These are phyloP conservation scores for Cataglyphis rosenhaueri DNA, from an alignment of 2,888 invertebrate genomes.

Conservation along the genomic window DNA sequence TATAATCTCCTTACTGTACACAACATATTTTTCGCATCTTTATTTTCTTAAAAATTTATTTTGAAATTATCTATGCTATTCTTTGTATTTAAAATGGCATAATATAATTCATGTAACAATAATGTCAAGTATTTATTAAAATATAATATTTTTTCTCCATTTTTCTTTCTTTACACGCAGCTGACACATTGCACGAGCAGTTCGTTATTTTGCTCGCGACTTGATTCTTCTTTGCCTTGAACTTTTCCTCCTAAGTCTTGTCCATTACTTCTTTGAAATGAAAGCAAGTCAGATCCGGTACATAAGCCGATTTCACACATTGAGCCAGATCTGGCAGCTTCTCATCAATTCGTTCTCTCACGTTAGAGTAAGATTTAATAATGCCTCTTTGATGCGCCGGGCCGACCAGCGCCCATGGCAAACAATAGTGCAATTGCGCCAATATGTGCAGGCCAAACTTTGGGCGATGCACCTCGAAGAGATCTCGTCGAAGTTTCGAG, in stretches of 20 bases:
- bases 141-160: not conserved
- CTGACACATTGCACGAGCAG: constrained; percentile 2
- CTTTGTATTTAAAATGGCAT: not conserved
- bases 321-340: not conserved
- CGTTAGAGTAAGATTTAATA: constrained; percentile 56
- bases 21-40: not conserved
- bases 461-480: constrained; percentile 45
- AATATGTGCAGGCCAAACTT: constrained; percentile 33
- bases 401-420: constrained; percentile 64
- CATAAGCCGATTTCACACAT: constrained; percentile 35
- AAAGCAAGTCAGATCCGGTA: constrained; percentile 59
- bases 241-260: constrained; percentile 48
- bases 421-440: constrained; percentile 58
- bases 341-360: constrained; percentile 61
- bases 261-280: constrained; percentile 49
- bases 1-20: not conserved
- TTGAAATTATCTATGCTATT: not conserved
- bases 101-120: not conserved
- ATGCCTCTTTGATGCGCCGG: constrained; percentile 63
- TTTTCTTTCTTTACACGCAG: constrained; percentile 1
- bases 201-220: not conserved
- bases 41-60: not conserved
- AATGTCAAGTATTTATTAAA: not conserved
- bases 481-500: constrained; percentile 43
- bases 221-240: not conserved